Percentiles rank a stretch among this genome's conserved stretches.
Evolutionary conservation across 2,888 invertebrate species (phyloP).

Genomic region (Metellina segmentata): DNA sequence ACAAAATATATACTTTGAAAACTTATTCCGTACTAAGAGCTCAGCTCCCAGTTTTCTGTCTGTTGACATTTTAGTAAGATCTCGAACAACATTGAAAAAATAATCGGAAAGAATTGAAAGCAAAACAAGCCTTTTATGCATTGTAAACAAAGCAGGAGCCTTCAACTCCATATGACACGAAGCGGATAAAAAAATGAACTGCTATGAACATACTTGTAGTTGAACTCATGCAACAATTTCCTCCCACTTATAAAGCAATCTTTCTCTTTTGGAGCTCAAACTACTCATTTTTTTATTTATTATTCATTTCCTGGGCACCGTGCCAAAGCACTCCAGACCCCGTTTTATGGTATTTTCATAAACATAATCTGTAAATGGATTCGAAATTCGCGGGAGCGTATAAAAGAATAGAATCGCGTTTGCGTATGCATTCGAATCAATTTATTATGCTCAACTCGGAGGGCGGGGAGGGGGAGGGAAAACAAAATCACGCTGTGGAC

Average conservation of each 20-base stretch:
- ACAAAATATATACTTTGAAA: background rate
- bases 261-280: conserved; percentile 8
- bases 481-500: no score
- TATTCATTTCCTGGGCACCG: conserved; percentile 7
- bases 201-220: background rate
- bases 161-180: background rate
- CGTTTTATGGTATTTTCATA: conserved; percentile 15
- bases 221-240: conserved; percentile 10
- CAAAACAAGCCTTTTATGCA: background rate
- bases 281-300: conserved; percentile 13
- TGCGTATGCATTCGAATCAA: background rate
- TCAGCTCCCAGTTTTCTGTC: background rate
- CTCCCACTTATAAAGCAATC: conserved; percentile 25
- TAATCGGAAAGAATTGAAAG: background rate
- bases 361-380: conserved; percentile 17
- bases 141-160: background rate
- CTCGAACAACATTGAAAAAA: background rate
- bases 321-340: background rate
- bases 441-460: background rate
- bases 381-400: background rate
- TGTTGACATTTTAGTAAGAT: background rate
- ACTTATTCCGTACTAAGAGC: background rate
- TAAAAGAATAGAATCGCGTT: background rate
- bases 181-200: background rate
- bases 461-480: no score